Evolutionary conservation across 2,888 invertebrate genomes (phyloP).

Genomic region (Deladenus siricidicola): DNA sequence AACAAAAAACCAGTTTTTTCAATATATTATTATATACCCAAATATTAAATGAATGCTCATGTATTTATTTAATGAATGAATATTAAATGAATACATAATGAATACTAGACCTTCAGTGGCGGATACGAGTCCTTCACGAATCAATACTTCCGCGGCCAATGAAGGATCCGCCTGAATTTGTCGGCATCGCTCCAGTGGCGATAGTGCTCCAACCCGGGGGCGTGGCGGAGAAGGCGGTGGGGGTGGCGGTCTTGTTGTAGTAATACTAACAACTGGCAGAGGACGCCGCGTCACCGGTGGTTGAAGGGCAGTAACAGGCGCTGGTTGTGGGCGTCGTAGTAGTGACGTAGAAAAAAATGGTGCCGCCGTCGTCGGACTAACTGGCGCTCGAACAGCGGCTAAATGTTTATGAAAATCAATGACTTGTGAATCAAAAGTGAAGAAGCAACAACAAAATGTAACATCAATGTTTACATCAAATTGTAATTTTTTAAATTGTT

Average conservation of each 20-base stretch:
- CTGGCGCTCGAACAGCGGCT: background rate
- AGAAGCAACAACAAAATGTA: no score
- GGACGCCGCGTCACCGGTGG: conserved; percentile 1
- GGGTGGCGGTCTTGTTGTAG: conserved; percentile 7
- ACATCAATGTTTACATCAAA: no score
- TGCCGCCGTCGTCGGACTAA: conserved; percentile 6
- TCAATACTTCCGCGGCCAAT: conserved; percentile 43
- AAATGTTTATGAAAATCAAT: no score
- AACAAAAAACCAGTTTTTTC: no score
- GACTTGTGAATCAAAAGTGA: no score
- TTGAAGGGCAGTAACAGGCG: background rate
- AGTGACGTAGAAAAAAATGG: background rate
- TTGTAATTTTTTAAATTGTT: no score
- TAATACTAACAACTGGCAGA: background rate
- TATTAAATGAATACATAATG: no score
- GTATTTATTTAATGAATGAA: no score
- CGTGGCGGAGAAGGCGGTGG: conserved; percentile 3
- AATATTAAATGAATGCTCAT: no score
- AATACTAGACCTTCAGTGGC: conserved; percentile 36
- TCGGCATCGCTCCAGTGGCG: conserved; percentile 39
- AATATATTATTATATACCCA: no score
- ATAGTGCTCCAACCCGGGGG: background rate
- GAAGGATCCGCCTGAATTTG: conserved; percentile 44
- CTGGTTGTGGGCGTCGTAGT: background rate
- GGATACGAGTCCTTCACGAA: conserved; percentile 38